Conservation (phyloP, 1,140 invertebrate species). For the Heliothis virescens region DNA sequence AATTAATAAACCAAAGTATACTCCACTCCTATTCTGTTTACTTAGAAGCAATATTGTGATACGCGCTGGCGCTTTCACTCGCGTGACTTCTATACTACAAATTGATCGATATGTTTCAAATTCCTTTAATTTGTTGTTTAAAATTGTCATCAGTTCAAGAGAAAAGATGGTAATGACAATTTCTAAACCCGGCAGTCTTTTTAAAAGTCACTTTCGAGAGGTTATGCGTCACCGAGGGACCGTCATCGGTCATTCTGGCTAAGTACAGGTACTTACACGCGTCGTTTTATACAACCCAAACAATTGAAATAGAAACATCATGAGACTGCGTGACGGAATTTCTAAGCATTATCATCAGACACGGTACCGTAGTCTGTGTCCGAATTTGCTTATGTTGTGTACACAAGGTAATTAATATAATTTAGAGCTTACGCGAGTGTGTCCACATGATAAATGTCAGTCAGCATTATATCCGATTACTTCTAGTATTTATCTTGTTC, state of each 20-base stretch:
- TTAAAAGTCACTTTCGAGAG: conserved; percentile 25
- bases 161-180: conserved; percentile 24
- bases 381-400: conserved; percentile 10
- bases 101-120: conserved; percentile 54
- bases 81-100: conserved; percentile 55
- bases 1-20: background rate
- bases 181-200: conserved; percentile 31
- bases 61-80: conserved; percentile 72
- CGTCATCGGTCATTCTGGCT: conserved; percentile 36
- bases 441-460: background rate
- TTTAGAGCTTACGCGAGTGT: conserved; percentile 10
- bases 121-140: background rate
- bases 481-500: too few relatives aligned
- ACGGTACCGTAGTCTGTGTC: conserved; percentile 21
- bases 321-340: conserved; percentile 39
- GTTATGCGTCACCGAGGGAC: conserved; percentile 2
- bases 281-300: conserved; percentile 11
- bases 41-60: conserved; percentile 65
- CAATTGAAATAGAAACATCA: conserved; percentile 42
- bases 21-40: conserved; percentile 51
- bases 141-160: conserved; percentile 11
- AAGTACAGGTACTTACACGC: conserved; percentile 15
- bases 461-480: too few relatives aligned
- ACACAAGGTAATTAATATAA: background rate
- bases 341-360: conserved; percentile 33